Percentiles rank a stretch among this genome's conserved stretches.
These are phyloP conservation scores for Cetoscarus ocellatus DNA, from an alignment of 2,797 vertebrate species.

Conservation along the genomic window DNA sequence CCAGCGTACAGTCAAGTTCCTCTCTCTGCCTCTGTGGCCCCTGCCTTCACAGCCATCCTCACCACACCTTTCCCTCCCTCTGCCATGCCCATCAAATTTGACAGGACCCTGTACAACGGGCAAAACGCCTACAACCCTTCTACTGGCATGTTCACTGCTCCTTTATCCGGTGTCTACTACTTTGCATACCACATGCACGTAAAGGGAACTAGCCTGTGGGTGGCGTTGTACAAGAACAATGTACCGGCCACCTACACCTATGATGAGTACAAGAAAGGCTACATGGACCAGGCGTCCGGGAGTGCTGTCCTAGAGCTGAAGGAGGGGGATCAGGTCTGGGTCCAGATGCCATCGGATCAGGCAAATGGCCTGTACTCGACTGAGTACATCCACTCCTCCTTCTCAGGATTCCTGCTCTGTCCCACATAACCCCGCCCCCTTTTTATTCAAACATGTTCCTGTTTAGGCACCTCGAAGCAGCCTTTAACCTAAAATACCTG, in stretches of 20 bases:
- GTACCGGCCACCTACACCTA: constrained; percentile 99
- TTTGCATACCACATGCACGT: constrained; percentile 98
- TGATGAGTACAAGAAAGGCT: constrained; percentile 99
- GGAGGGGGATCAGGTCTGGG: constrained; percentile 97
- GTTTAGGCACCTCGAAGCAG: constrained; percentile 69
- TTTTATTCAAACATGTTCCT: constrained; percentile 57
- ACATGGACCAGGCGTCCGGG: constrained; percentile 99
- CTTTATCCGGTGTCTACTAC: constrained; percentile 95
- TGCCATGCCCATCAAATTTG: constrained; percentile 96
- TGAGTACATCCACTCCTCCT: constrained; percentile 99
- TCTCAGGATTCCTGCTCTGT: constrained; percentile 98
- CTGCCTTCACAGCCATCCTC: constrained; percentile 97
- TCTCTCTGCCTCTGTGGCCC: constrained; percentile 89
- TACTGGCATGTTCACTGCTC: constrained; percentile 96
- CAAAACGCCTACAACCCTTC: constrained; percentile 94
- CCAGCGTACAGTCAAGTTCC: constrained; percentile 90
- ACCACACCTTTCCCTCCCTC: constrained; percentile 96
- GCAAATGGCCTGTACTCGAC: constrained; percentile 98
- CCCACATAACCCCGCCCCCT: constrained; percentile 91
- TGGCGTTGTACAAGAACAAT: constrained; percentile 99
- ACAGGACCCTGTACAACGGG: constrained; percentile 97
- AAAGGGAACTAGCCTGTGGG: constrained; percentile 98
- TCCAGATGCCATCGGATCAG: constrained; percentile 99
- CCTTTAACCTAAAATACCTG: constrained; percentile 69
- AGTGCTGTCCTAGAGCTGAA: constrained; percentile 98